Evolutionary conservation across 1,140 invertebrate species (phyloP), one percentile per base, ranked within the genome.

Genomic region (Plutomurus gul): DNA sequence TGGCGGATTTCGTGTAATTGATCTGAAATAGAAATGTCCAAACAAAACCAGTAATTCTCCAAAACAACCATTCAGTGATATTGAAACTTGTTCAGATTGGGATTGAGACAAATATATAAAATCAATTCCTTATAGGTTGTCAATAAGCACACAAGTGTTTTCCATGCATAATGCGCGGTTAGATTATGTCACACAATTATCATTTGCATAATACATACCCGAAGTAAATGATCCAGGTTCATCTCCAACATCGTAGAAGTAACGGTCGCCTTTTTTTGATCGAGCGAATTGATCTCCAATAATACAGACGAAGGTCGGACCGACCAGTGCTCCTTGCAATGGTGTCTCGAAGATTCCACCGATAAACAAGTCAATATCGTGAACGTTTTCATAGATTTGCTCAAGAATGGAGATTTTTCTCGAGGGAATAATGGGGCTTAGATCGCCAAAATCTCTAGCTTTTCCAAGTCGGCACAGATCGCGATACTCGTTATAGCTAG

Each of bases 281-380:
- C 88, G 79, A 16, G 85, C 84, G 70, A 89, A 87, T 79, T 90
- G 89, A 79, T 89, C 88, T 0, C 85, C 86, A 20, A 92, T 86
- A 37, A 92, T 89, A 82, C 90, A 91, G 16, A 87, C 85, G 82
- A 91, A 91, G 8, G 90, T 91, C 13, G 90, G 90, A 1, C 91
- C 91, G 25, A 90, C 85, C 4, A 90, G 77, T 4, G 88, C 89
- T 4, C 87, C 89, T 18, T 85, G 83, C 4, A 89, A 83, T 7
- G 86, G 85, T 6, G 82, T 84, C 83, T 91, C 91, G 13, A 86
- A 85, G 60, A 88, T 84, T 39, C 88, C 88, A 5, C 88, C 88
- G 22, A 88, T 85, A 83, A 88, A 91, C 13, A 91, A 84, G 83
- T 91, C 90, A 46, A 90, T 87, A 79, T 91, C 90, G 71, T 90